Base-by-base conservation (phyloP, 2,888 invertebrate species). In the Nephrotoma guestfalica region DNA sequence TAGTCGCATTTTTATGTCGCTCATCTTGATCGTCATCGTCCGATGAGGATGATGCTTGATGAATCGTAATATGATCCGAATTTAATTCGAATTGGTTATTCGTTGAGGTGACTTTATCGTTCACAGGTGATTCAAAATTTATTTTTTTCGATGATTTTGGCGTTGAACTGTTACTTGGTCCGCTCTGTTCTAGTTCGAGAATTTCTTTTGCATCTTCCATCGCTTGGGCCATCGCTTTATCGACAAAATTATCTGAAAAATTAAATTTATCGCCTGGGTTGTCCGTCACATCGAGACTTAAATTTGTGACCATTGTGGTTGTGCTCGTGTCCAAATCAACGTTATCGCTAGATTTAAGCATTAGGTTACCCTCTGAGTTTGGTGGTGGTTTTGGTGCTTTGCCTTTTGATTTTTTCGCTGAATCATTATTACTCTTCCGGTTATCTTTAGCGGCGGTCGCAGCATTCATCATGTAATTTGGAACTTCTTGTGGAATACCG, bases 351-450 rank as follows among this genome's bases (percentile, higher is more conserved):
- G 41, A 15, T n/a, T 41, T 42, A n/a, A 84, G 84, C 42, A 84
- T 41, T 15, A 41, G 41, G 41, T n/a, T n/a, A 84, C 41, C 42
- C 7, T 42, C 42, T 13, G 41, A 9, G 0, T 15, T 42, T 51
- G 87, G 87, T 84, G 95, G 95, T 0, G 95, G 95, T 0, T 94
- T 94, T 0, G 96, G 96, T 1, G 96, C 95, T 91, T 95, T 95
- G 0, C 95, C 94, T 90, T 96, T 96, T 83, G 92, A 93, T 90
- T 94, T 95, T 89, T 94, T 95, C 4, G 86, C 30, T 47, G 51
- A n/a, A n/a, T 41, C 42, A 86, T 92, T 88, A 0, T 91, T 90
- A 88, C 93, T 94, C 89, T 94, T 95, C 86, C 96, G 92, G 88
- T 95, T 95, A 87, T 93, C 93, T 88, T 93, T 92, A 0, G 95